Conservation (phyloP, 2,113 vertebrate genomes). For the Cavia aperea region DNA sequence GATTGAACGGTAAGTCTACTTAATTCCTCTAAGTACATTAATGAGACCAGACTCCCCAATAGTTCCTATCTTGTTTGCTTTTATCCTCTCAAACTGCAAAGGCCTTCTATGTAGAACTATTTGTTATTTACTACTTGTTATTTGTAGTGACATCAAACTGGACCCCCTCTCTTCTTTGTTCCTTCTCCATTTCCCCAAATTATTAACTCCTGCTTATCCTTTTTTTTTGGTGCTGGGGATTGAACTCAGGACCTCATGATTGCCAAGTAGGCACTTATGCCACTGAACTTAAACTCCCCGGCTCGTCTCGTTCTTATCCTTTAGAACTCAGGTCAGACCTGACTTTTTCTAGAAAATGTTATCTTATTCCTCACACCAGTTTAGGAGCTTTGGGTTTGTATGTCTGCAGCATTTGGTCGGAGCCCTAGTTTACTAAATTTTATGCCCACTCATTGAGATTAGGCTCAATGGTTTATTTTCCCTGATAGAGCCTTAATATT, state of each 20-base stretch:
- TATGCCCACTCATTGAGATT: neutral
- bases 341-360: slow-evolving; percentile 12
- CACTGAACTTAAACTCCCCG: no score
- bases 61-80: neutral
- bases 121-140: neutral
- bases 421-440: neutral
- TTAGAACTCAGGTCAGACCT: slow-evolving; percentile 20
- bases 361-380: neutral
- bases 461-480: neutral
- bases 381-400: neutral
- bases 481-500: neutral
- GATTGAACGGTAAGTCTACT: slow-evolving; percentile 84
- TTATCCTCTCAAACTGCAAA: neutral
- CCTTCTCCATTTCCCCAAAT: neutral
- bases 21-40: slow-evolving; percentile 15
- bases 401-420: neutral
- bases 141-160: neutral
- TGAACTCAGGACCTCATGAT: no score
- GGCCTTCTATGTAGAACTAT: neutral
- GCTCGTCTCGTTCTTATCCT: neutral
- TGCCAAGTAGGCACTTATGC: no score
- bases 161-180: neutral
- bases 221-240: neutral
- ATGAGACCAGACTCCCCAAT: neutral
- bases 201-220: slow-evolving; percentile 1